A percentile compares a stretch with the other conserved stretches of the same genome.
Evolutionary conservation across 2,888 invertebrate species (phyloP).

Genomic region (Euzophera pinguis): DNA sequence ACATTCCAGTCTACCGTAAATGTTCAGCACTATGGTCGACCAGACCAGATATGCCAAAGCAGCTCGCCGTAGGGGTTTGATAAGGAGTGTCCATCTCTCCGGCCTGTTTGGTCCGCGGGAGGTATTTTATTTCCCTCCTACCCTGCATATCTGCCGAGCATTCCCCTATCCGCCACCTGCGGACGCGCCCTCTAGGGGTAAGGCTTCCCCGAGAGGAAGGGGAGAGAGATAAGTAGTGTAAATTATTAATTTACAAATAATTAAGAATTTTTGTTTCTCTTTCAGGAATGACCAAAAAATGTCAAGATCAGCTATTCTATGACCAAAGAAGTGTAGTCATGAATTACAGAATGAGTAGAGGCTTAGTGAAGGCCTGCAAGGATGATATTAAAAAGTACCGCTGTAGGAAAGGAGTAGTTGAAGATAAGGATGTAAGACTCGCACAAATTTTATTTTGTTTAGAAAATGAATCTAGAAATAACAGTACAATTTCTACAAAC

Average conservation of each 20-base stretch:
- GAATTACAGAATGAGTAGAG: slow-evolving; percentile 94
- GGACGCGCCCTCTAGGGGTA: too few relatives aligned
- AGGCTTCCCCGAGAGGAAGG: too few relatives aligned
- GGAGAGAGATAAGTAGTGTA: too few relatives aligned
- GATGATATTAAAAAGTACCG: slow-evolving; percentile 92
- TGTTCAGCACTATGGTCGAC: too few relatives aligned
- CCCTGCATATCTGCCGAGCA: too few relatives aligned
- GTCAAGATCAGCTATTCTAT: slow-evolving; percentile 90
- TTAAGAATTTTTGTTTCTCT: neutral
- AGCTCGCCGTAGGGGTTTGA: too few relatives aligned
- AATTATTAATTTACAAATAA: neutral
- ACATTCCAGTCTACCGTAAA: too few relatives aligned
- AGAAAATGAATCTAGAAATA: slow-evolving; percentile 87
- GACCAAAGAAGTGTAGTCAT: slow-evolving; percentile 93
- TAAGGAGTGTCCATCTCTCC: too few relatives aligned
- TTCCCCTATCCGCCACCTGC: too few relatives aligned
- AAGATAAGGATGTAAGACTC: slow-evolving; percentile 90
- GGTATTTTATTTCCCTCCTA: too few relatives aligned
- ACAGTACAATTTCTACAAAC: slow-evolving; percentile 86
- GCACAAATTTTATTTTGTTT: slow-evolving; percentile 96
- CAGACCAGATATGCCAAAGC: too few relatives aligned
- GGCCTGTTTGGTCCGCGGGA: too few relatives aligned
- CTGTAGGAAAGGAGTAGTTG: slow-evolving; percentile 90
- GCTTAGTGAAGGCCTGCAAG: slow-evolving; percentile 92
- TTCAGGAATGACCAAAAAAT: slow-evolving; percentile 81